These are phyloP conservation scores for Cottoperca gobio DNA, from an alignment of 2,797 vertebrate genomes.

Conservation along the genomic window DNA sequence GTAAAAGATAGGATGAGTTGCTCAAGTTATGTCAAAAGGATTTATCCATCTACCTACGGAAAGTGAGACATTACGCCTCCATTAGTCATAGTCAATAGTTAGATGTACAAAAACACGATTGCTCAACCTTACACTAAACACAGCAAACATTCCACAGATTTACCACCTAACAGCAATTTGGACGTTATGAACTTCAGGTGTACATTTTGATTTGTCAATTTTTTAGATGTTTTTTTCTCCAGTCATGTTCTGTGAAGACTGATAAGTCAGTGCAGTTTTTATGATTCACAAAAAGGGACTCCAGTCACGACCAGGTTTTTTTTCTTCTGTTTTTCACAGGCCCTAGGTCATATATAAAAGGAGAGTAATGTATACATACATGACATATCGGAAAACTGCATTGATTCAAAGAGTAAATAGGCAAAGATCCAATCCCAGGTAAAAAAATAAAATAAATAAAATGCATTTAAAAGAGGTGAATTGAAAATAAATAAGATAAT, in stretches of 20 bases:
- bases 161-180: background rate
- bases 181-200: background rate
- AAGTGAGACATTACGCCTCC: constrained; percentile 4
- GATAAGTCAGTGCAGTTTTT: constrained; percentile 3
- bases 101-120: background rate
- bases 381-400: background rate
- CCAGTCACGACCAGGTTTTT: background rate
- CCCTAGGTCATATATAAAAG: background rate
- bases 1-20: constrained; percentile 55
- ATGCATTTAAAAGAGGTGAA: background rate
- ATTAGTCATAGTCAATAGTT: background rate
- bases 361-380: background rate
- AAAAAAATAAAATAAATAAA: background rate
- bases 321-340: background rate
- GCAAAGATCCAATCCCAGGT: background rate
- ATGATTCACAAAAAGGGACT: background rate
- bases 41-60: constrained; percentile 6
- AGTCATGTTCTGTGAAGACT: background rate
- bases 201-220: background rate
- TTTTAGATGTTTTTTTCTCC: background rate
- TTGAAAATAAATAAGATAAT: background rate
- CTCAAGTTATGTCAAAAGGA: constrained; percentile 10
- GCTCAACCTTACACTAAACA: background rate
- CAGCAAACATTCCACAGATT: background rate
- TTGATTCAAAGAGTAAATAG: background rate